A percentile compares a stretch with the other conserved stretches of the same genome.
Evolutionary conservation across 2,888 invertebrate species (phyloP).

Genomic region (Automeris io): DNA sequence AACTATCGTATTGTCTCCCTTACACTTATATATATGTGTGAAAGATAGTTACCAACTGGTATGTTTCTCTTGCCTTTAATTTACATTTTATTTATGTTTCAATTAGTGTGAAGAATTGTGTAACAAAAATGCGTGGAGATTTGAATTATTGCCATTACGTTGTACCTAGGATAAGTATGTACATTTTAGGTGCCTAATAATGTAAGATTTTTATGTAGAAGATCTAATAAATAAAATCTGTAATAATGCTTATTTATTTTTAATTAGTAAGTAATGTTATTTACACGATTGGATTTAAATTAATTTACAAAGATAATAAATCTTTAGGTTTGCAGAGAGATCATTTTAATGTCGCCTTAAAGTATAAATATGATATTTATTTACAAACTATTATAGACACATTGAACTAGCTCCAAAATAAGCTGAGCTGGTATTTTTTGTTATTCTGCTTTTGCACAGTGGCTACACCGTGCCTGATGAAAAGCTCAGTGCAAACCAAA

Average conservation of each 20-base stretch:
- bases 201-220: conserved; percentile 67
- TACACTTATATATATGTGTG: conserved; percentile 19
- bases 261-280: neutral
- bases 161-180: conserved; percentile 73
- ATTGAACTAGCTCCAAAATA: too few species aligned
- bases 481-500: too few species aligned
- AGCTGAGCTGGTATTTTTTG: too few species aligned
- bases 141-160: conserved; percentile 69
- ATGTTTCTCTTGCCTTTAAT: conserved; percentile 57
- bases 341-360: too few species aligned
- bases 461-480: too few species aligned
- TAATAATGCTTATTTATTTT: conserved; percentile 17
- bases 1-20: conserved; percentile 11
- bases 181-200: conserved; percentile 70
- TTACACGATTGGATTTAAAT: too few species aligned
- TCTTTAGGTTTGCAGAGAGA: too few species aligned
- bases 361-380: too few species aligned
- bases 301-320: too few species aligned
- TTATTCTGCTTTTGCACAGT: too few species aligned
- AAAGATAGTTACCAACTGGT: conserved; percentile 55
- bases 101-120: conserved; percentile 48
- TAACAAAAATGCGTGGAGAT: conserved; percentile 50
- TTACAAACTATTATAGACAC: too few species aligned
- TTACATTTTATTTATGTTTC: conserved; percentile 61
- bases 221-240: conserved; percentile 57